Conservation (phyloP, 2,797 vertebrate genomes). For the Sebastes umbrosus region DNA sequence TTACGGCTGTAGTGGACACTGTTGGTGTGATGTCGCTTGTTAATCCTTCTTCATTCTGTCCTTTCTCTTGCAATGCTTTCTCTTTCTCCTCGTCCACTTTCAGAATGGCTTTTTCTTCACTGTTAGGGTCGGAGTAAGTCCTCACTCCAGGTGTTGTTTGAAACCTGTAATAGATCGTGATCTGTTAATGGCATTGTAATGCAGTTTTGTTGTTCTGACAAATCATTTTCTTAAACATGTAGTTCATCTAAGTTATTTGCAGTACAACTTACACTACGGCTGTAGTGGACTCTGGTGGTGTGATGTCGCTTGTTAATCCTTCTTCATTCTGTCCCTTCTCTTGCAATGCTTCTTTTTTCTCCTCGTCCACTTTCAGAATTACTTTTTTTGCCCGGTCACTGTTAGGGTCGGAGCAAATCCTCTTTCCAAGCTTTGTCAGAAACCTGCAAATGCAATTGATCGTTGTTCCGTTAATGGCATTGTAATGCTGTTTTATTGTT, state of each 20-base stretch:
- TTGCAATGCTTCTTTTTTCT: neutral
- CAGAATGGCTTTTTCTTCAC: rapidly evolving
- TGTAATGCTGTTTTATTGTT: neutral
- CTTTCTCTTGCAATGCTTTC: rapidly evolving
- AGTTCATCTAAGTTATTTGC: neutral
- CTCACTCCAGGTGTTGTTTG: rapidly evolving
- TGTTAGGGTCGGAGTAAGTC: constrained; percentile 54
- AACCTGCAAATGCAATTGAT: constrained; percentile 69
- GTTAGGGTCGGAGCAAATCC: constrained; percentile 47
- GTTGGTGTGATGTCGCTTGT: neutral
- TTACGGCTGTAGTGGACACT: neutral
- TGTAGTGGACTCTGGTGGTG: neutral
- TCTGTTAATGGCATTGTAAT: neutral
- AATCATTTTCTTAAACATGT: neutral
- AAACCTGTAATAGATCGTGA: constrained; percentile 54
- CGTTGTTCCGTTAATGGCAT: neutral
- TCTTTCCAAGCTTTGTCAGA: rapidly evolving
- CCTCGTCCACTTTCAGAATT: constrained; percentile 23
- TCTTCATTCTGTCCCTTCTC: neutral
- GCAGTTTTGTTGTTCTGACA: neutral
- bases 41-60: neutral
- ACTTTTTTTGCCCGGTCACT: neutral
- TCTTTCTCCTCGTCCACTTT: constrained; percentile 24
- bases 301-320: neutral
- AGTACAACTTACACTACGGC: too few relatives aligned